phyloP scores from a whole-genome alignment of 2,113 vertebrate species.

The Silurus meridionalis region DNA sequence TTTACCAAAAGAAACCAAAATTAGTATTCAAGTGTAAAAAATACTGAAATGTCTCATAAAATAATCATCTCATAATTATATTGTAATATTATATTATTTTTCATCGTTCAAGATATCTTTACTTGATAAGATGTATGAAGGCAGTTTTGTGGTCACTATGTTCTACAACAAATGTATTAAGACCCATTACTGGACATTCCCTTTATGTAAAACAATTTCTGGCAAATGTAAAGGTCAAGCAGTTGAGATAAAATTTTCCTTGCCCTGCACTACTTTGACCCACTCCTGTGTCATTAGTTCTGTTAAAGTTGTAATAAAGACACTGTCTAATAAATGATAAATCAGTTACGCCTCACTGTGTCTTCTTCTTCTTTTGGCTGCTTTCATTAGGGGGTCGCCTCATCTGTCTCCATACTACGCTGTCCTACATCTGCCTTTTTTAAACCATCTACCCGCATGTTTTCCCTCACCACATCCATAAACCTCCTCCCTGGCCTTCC shows the following conservation, averaged over 20 bases:
- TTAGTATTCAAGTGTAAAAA: background rate
- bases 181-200: background rate
- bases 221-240: background rate
- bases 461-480: too few relatives aligned
- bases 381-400: too few relatives aligned
- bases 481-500: too few relatives aligned
- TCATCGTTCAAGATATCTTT: background rate
- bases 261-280: background rate
- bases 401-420: too few relatives aligned
- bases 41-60: background rate
- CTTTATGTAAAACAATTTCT: background rate
- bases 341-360: background rate
- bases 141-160: background rate
- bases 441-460: too few relatives aligned
- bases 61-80: background rate
- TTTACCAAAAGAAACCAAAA: background rate
- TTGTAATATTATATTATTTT: background rate
- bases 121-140: background rate
- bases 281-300: background rate
- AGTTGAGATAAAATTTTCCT: background rate
- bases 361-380: too few relatives aligned
- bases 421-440: too few relatives aligned
- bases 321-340: background rate
- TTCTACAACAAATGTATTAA: background rate
- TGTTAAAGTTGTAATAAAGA: background rate